phyloP scores from a whole-genome alignment of 1,140 invertebrate genomes.

The Ridgeia piscesae region DNA sequence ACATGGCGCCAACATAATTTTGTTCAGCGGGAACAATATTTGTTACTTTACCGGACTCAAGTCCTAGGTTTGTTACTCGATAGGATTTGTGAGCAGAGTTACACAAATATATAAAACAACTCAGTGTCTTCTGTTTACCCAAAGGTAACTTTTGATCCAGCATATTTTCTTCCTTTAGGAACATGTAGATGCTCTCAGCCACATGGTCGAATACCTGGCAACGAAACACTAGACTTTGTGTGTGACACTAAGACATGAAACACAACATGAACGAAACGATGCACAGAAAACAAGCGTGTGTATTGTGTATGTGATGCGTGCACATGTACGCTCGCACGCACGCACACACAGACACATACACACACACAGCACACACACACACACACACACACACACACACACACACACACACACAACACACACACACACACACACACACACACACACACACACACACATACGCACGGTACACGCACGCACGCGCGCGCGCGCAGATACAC shows the following conservation, averaged over 20 bases:
- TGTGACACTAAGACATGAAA: not conserved
- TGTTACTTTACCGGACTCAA: too few relatives aligned
- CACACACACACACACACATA: not conserved
- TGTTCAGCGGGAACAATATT: too few relatives aligned
- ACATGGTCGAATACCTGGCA: constrained; percentile 89
- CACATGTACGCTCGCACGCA: too few relatives aligned
- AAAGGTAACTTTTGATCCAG: constrained; percentile 50
- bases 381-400: not conserved
- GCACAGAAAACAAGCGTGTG: too few relatives aligned
- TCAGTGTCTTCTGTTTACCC: constrained; percentile 32
- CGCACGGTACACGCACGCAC: not conserved
- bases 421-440: not conserved
- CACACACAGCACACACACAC: not conserved
- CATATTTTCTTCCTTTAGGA: constrained; percentile 77
- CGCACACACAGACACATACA: not conserved
- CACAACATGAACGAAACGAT: not conserved
- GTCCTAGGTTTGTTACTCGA: too few relatives aligned
- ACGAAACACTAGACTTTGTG: too few relatives aligned
- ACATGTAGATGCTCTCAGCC: constrained; percentile 88
- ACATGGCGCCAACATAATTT: too few relatives aligned
- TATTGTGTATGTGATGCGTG: not conserved
- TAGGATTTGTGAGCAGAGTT: too few relatives aligned
- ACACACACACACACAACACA: not conserved
- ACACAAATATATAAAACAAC: too few relatives aligned
- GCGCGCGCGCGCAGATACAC: not conserved